Evolutionary conservation across 2,113 vertebrate species (phyloP).

Genomic region (Pardalotus punctatus): DNA sequence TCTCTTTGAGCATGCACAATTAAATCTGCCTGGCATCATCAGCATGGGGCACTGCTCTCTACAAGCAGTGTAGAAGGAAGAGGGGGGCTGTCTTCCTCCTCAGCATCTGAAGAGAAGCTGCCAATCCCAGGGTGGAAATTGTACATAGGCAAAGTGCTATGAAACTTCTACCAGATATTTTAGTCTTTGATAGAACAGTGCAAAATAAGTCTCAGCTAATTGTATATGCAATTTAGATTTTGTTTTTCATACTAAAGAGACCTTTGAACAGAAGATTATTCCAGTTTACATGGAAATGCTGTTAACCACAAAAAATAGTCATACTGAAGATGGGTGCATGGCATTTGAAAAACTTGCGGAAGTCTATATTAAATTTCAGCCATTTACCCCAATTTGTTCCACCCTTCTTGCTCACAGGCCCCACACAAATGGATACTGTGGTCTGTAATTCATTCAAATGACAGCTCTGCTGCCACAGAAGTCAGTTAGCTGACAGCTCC

Average conservation of each 20-base stretch:
- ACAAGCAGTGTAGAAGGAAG: background rate
- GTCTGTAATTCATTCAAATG: background rate
- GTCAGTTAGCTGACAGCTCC: background rate
- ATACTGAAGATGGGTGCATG: background rate
- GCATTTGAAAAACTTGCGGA: background rate
- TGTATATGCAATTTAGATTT: background rate
- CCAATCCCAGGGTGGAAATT: background rate
- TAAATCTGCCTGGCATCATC: conserved; percentile 60
- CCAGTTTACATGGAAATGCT: background rate
- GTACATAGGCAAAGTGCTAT: background rate
- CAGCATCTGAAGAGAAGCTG: background rate
- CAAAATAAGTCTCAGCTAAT: background rate
- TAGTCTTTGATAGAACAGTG: background rate
- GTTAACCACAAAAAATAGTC: background rate
- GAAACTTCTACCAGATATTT: background rate
- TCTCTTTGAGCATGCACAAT: conserved; percentile 61
- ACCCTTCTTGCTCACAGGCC: background rate
- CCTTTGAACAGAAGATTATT: background rate
- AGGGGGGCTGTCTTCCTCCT: background rate
- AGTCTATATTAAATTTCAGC: background rate
- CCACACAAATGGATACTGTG: background rate
- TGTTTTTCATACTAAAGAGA: background rate
- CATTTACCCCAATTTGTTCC: background rate
- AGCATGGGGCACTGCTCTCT: background rate
- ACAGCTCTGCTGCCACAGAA: background rate